These are phyloP conservation scores for Diabrotica undecimpunctata DNA, from an alignment of 1,140 invertebrate genomes.

Conservation along the genomic window DNA sequence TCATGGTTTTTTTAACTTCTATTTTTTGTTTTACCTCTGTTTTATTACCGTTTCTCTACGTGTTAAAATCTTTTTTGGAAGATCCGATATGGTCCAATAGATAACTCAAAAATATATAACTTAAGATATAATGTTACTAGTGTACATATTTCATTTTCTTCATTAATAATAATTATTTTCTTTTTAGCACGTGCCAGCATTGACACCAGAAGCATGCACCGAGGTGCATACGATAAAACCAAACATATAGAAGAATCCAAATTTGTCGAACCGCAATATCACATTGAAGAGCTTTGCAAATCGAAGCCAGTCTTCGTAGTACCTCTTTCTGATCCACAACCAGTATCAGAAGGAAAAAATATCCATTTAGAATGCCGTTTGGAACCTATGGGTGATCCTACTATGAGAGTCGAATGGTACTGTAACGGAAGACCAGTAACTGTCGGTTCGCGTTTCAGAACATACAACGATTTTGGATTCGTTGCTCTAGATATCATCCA, in stretches of 20 bases:
- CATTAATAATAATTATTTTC: constrained; percentile 7
- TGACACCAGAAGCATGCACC: constrained; percentile 84
- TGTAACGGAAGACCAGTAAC: constrained; percentile 85
- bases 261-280: constrained; percentile 81
- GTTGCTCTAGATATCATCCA: constrained; percentile 88
- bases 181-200: constrained; percentile 75
- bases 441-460: constrained; percentile 85
- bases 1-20: too few species aligned
- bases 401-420: constrained; percentile 94
- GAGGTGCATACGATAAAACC: constrained; percentile 80
- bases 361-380: constrained; percentile 86
- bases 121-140: too few species aligned
- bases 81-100: too few species aligned
- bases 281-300: constrained; percentile 90
- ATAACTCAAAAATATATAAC: too few species aligned
- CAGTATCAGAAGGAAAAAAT: constrained; percentile 85
- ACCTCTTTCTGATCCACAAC: constrained; percentile 74
- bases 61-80: too few species aligned
- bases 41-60: too few species aligned
- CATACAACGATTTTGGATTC: constrained; percentile 94
- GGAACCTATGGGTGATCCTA: constrained; percentile 93
- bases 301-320: constrained; percentile 88
- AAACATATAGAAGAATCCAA: constrained; percentile 80
- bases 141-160: too few species aligned
- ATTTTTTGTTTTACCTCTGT: too few species aligned